Base-by-base conservation (phyloP, 2,113 vertebrate species). In the Gallinago undulata region DNA sequence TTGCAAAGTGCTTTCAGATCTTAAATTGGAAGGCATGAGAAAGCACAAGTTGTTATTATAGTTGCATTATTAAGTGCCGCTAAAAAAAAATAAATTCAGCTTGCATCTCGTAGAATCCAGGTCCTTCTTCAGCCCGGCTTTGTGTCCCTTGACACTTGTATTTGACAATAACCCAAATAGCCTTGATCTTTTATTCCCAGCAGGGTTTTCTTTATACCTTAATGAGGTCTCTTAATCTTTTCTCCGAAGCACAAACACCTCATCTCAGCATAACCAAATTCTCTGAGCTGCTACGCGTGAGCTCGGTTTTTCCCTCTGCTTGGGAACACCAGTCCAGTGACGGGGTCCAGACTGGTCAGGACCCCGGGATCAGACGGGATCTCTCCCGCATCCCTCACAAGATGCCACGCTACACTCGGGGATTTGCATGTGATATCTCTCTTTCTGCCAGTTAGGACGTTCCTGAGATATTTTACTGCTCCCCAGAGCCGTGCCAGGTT, bases 131-230 rank as follows among this genome's bases (percentile, higher is more conserved):
- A 94, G 83, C 78, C n/a, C n/a, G 87, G 90, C 80, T 94, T 87
- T 87, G 57, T 83, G 92, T 92, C 84, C 93, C 92, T 15, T 88
- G 82, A 93, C 82, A 92, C 60, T 31, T 47, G 72, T 47, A 74
- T 82, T 93, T 89, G 94, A 96, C 82, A 94, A 90, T 93, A 95
- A 93, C 88, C 88, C 93, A 95, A 95, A 96, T 1, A 94, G 89
- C 90, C 94, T 95, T 91, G 86, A 96, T 94, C 88, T 90, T 94
- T 89, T 90, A 89, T 90, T 96, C 93, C 83, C 93, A 91, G 91
- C 82, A 89, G 89, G 84, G 79, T 66, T 90, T 97, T 89, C 82
- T 89, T 92, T 91, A 82, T 66, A 84, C 86, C 81, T 96, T 94
- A 96, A 95, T 85, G 90, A 97, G 93, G 86, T 93, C 84, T 95